Evolutionary conservation across 1,140 invertebrate species (phyloP).

Genomic region (Leptestheria dahalacensis): DNA sequence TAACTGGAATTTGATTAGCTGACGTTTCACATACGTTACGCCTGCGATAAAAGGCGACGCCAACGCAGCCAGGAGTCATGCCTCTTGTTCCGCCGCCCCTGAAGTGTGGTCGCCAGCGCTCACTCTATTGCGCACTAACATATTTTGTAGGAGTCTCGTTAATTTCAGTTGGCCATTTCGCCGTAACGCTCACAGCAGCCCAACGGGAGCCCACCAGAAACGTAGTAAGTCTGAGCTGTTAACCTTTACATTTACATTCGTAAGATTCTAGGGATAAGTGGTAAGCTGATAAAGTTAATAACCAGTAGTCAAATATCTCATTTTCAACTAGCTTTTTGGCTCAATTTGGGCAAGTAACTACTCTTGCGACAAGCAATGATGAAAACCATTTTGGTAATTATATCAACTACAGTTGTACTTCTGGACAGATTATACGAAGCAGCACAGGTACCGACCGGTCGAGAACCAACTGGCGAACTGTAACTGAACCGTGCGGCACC

Average conservation of each 20-base stretch:
- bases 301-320: too few species aligned
- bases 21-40: too few species aligned
- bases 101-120: too few species aligned
- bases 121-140: neutral
- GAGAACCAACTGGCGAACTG: conserved; percentile 52
- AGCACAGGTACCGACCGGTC: conserved; percentile 35
- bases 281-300: too few species aligned
- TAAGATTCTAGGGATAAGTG: neutral
- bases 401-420: conserved; percentile 27
- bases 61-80: neutral
- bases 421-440: conserved; percentile 31
- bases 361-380: too few species aligned
- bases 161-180: conserved; percentile 14
- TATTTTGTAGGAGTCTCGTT: neutral
- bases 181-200: conserved; percentile 10
- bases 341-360: too few species aligned
- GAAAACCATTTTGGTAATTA: neutral
- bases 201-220: conserved; percentile 15
- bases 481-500: conserved; percentile 73
- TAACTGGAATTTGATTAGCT: too few species aligned
- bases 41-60: neutral
- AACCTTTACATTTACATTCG: neutral
- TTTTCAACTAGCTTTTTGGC: too few species aligned
- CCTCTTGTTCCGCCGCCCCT: neutral
- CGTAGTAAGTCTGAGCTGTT: conserved; percentile 10